Percentiles rank a stretch among this genome's conserved stretches.
phyloP scores from a whole-genome alignment of 1,140 invertebrate species.

The Cyclina sinensis region DNA sequence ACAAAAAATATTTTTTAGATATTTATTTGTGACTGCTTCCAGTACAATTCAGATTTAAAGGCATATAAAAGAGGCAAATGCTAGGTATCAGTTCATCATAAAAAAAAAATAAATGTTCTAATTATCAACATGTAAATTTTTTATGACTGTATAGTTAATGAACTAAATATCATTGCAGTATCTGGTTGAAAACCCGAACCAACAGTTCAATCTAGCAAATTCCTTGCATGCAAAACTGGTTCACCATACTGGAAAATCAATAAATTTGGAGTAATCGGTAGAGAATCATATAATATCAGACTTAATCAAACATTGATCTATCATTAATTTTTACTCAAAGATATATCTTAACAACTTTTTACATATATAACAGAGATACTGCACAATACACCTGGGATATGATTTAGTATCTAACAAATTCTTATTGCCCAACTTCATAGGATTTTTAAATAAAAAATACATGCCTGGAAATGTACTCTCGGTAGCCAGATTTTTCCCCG shows the following conservation, averaged over 20 bases:
- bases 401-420: not conserved
- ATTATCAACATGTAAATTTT: no score
- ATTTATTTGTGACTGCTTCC: no score
- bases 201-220: constrained; percentile 5
- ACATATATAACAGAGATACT: constrained; percentile 8
- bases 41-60: no score
- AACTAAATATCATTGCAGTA: not conserved
- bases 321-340: not conserved
- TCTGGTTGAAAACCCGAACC: not conserved
- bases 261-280: not conserved
- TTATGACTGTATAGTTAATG: not conserved
- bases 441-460: constrained; percentile 1
- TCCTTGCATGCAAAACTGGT: constrained; percentile 3
- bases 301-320: not conserved
- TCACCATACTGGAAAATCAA: not conserved
- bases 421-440: not conserved
- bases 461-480: not conserved
- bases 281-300: not conserved
- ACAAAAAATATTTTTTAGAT: no score
- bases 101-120: no score
- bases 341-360: not conserved
- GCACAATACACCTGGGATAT: not conserved
- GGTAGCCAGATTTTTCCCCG: not conserved
- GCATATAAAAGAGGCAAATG: no score
- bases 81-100: no score